Evolutionary conservation across 2,888 invertebrate species (phyloP).

Genomic region (Brenthis hecate): DNA sequence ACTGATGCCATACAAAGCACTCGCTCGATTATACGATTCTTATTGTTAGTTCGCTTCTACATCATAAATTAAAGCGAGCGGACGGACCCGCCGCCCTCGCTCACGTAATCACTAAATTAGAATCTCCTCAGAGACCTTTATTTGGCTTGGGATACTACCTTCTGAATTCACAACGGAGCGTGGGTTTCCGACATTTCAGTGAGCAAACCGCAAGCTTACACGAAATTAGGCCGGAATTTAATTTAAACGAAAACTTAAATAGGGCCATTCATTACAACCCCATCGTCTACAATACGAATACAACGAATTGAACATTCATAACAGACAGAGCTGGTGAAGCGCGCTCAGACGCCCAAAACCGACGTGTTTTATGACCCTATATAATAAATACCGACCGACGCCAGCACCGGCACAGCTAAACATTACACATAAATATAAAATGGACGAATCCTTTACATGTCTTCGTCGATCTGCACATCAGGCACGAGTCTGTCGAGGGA

Average conservation of each 20-base stretch:
- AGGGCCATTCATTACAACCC: constrained; percentile 1
- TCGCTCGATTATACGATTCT: constrained; percentile 49
- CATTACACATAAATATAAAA: constrained; percentile 23
- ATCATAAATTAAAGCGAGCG: constrained; percentile 60
- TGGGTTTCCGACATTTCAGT: constrained; percentile 45
- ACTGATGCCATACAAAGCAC: constrained; percentile 28
- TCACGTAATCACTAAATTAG: constrained; percentile 60
- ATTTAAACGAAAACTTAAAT: constrained; percentile 21
- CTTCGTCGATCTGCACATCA: constrained; percentile 59
- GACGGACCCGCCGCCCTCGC: constrained; percentile 68
- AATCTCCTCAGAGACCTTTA: constrained; percentile 61
- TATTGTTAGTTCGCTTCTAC: constrained; percentile 54
- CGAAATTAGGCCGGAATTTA: constrained; percentile 59
- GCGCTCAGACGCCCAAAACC: no score
- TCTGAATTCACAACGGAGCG: constrained; percentile 49
- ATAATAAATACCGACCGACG: constrained; percentile 45
- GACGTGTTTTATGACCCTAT: constrained; percentile 27
- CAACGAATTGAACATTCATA: no score
- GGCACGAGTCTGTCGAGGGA: constrained; percentile 73
- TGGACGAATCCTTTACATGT: no score
- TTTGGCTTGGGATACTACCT: constrained; percentile 54
- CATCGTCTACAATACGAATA: no score
- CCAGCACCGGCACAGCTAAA: constrained; percentile 55
- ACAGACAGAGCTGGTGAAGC: not conserved
- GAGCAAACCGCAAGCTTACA: constrained; percentile 54